Percentiles rank a stretch among this genome's conserved stretches.
Evolutionary conservation across 2,797 vertebrate genomes (phyloP).

Genomic region (Oreochromis grahami): DNA sequence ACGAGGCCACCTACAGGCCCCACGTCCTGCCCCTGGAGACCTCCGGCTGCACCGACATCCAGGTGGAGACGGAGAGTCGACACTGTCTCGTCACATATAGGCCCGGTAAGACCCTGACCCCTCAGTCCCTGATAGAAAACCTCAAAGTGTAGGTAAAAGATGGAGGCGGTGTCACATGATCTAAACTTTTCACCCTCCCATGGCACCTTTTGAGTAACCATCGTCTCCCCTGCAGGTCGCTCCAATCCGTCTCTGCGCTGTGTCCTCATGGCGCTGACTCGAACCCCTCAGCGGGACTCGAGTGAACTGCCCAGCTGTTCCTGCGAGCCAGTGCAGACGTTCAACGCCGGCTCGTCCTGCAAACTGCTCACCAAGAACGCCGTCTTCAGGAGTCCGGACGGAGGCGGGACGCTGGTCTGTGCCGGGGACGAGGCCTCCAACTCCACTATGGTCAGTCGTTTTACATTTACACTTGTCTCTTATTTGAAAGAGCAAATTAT

Average conservation of each 20-base stretch:
- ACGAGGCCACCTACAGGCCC: slow-evolving; percentile 77
- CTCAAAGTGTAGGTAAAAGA: accelerated
- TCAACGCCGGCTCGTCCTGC: slow-evolving; percentile 86
- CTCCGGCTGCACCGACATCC: slow-evolving; percentile 87
- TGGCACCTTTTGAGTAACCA: background rate
- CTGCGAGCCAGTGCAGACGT: slow-evolving; percentile 86
- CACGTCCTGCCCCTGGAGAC: slow-evolving; percentile 86
- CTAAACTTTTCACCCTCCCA: accelerated
- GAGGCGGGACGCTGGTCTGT: slow-evolving; percentile 84
- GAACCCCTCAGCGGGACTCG: slow-evolving; percentile 69
- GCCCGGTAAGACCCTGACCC: slow-evolving; percentile 76
- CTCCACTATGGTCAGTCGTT: slow-evolving; percentile 83
- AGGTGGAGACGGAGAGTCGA: slow-evolving; percentile 86
- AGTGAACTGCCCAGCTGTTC: slow-evolving; percentile 77
- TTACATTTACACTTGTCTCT: background rate
- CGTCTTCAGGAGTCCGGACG: slow-evolving; percentile 85
- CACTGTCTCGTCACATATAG: slow-evolving; percentile 94
- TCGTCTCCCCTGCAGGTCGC: slow-evolving; percentile 76
- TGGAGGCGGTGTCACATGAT: background rate
- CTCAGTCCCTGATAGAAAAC: background rate
- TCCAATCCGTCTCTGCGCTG: slow-evolving; percentile 82
- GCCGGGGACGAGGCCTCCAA: slow-evolving; percentile 90
- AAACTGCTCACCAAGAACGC: slow-evolving; percentile 93
- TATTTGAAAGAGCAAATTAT: background rate
- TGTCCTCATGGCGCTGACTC: slow-evolving; percentile 88